A percentile compares a stretch with the other conserved stretches of the same genome.
Conservation (phyloP, 2,888 invertebrate species). For the Cordilura impudica region DNA sequence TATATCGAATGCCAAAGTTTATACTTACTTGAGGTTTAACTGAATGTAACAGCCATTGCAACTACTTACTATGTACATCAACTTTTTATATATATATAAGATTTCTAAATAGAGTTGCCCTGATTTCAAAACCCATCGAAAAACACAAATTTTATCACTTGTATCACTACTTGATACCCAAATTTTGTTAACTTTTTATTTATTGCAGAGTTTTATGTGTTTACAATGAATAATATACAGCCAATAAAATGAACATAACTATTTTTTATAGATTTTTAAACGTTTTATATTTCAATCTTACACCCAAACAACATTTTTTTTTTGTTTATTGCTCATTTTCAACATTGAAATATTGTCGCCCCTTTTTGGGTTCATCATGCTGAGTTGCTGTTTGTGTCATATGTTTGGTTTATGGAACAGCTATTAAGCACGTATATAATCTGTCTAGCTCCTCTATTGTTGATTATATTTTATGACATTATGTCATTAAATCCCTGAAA, state of each 20-base stretch:
- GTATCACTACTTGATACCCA: too few species aligned
- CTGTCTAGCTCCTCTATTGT: conserved; percentile 25
- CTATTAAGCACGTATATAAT: conserved; percentile 47
- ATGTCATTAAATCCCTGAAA: conserved; percentile 59
- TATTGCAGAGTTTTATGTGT: background rate
- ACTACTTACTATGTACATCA: too few species aligned
- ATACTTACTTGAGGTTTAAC: too few species aligned
- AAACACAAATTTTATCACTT: too few species aligned
- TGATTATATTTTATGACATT: conserved; percentile 44
- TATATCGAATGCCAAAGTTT: too few species aligned
- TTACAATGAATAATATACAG: conserved; percentile 23
- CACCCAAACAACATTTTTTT: conserved; percentile 2
- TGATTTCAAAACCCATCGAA: too few species aligned
- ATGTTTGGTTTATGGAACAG: conserved; percentile 38
- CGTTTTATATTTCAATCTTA: conserved; percentile 22
- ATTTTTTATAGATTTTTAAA: conserved; percentile 56
- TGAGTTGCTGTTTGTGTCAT: conserved; percentile 14
- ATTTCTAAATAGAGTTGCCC: too few species aligned
- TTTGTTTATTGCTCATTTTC: conserved; percentile 29
- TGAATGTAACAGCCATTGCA: too few species aligned
- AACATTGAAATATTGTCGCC: conserved; percentile 12
- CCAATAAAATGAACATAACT: conserved; percentile 26
- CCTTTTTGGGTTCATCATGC: conserved; percentile 18
- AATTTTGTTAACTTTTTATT: too few species aligned
- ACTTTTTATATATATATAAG: too few species aligned